These are phyloP conservation scores for Morone saxatilis DNA, from an alignment of 2,113 vertebrate species.

Conservation along the genomic window DNA sequence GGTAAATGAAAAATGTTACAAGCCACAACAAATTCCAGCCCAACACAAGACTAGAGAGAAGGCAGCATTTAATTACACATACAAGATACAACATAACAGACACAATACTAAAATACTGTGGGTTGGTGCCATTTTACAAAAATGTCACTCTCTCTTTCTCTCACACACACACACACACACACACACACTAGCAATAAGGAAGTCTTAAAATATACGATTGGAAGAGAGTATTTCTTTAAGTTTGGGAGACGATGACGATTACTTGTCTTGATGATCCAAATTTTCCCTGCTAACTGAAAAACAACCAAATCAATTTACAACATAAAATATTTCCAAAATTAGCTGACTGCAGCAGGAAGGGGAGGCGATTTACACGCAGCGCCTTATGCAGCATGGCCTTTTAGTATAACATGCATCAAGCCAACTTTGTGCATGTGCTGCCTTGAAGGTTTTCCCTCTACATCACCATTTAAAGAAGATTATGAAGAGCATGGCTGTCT, in stretches of 20 bases:
- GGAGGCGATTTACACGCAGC: neutral
- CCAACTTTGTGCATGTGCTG: neutral
- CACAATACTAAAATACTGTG: neutral
- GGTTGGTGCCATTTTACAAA: neutral
- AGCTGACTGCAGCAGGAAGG: slow-evolving; percentile 2
- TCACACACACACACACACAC: too few species aligned
- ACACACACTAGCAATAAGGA: neutral
- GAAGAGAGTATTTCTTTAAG: neutral
- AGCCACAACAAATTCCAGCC: neutral
- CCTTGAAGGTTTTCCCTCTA: neutral
- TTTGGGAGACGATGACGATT: neutral
- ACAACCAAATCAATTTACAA: neutral
- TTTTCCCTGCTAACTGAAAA: neutral
- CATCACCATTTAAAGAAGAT: neutral
- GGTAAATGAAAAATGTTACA: neutral
- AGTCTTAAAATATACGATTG: neutral
- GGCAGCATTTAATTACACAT: neutral
- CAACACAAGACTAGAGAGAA: neutral
- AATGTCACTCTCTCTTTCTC: neutral
- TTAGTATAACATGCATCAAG: neutral
- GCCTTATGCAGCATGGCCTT: neutral
- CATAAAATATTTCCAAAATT: neutral
- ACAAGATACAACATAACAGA: neutral
- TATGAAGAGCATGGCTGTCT: neutral
- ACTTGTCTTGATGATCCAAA: neutral